Evolutionary conservation across 2,797 vertebrate species (phyloP), one percentile per base, ranked within the genome.

Genomic region (Sphaeramia orbicularis): DNA sequence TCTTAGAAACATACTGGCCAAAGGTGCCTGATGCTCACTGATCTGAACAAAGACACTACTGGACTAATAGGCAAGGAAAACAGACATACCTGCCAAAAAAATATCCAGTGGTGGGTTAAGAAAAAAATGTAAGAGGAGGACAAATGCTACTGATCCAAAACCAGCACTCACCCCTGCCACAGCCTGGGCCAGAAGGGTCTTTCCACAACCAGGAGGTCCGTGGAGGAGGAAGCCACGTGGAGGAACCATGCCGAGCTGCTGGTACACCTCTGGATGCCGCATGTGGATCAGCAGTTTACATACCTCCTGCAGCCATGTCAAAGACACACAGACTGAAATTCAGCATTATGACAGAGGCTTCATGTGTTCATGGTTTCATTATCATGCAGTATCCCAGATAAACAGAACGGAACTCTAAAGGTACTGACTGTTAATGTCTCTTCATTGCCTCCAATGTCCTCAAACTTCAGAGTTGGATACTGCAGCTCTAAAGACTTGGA

Each of bases 151-250:
- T 38, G 19, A 10, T 40, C 18, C 1, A 11, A 54, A 41, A n/a
- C 1, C 8, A 15, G 43, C 4, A 60, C 96, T 95, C 80, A 99
- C 98, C 91, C 98, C 97, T 16, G 96, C 96, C 75, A 99, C 95
- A 4, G 98, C 97, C 65, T 98, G 96, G 2, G 98, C 98, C 52
- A 99, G 91, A 36, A 99, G 88, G 0, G 98, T 99, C 84, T 99
- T 99, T 35, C 98, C 98, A 74, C 97, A 99, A 36, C 98, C 98
- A 0, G 98, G 98, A 0, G 97, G 98, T 0, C 98, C 98, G 0
- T 99, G 98, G 1, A 99, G 90, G 7, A 99, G 96, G 73, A 99
- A 97, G 4, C 98, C 98, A 0, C 95, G 92, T 0, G 96, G 96
- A 27, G 97, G 96, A 16, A 95, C 91, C 61, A 97, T 95, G 0